Conservation (phyloP, 2,113 vertebrate species). For the Charadrius vociferus region DNA sequence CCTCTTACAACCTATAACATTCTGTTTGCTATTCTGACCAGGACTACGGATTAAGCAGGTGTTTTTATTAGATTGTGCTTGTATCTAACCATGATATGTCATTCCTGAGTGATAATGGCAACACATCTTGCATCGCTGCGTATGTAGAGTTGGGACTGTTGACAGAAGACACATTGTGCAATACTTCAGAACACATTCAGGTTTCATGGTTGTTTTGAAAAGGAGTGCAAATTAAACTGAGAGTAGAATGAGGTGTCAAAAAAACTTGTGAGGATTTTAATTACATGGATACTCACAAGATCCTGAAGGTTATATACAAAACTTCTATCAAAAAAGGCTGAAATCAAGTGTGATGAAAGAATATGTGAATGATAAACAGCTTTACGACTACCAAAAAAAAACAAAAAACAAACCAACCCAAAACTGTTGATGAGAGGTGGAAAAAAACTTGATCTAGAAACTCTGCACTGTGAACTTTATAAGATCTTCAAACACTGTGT, state of each 20-base stretch:
- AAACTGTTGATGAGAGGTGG: neutral
- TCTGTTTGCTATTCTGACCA: neutral
- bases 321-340: neutral
- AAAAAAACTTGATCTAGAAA: neutral
- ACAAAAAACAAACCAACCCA: neutral
- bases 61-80: neutral
- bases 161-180: neutral
- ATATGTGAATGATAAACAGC: neutral
- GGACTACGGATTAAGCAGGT: neutral
- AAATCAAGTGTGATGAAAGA: neutral
- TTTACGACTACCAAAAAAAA: neutral
- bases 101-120: neutral
- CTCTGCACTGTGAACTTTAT: neutral
- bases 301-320: neutral
- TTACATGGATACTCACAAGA: neutral
- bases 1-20: neutral
- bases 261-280: slow-evolving; percentile 35
- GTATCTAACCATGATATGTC: neutral
- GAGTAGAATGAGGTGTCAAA: neutral
- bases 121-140: neutral
- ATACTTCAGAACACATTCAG: neutral
- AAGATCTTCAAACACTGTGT: neutral
- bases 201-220: neutral
- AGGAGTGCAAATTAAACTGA: slow-evolving; percentile 23
- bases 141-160: accelerated